phyloP scores from a whole-genome alignment of 2,113 vertebrate genomes.

The Blennius ocellaris region DNA sequence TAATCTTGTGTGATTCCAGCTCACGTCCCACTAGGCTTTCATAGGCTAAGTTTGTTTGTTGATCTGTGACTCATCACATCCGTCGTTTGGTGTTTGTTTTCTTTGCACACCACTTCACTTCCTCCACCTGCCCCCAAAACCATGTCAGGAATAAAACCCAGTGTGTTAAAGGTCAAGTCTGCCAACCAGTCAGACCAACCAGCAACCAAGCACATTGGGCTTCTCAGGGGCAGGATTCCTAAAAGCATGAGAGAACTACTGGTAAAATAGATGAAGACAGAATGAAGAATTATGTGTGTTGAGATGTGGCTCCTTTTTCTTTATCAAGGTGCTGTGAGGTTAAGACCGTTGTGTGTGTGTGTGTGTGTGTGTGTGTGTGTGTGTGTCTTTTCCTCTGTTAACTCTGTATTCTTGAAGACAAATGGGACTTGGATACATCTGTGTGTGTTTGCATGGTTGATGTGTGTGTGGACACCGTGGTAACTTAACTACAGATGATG shows the following conservation, averaged over 20 bases:
- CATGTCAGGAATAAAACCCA: constrained; percentile 52
- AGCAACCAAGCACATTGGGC: constrained; percentile 38
- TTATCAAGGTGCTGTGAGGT: constrained; percentile 29
- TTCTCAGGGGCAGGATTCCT: constrained; percentile 53
- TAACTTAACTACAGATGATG: constrained; percentile 24
- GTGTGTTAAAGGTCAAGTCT: constrained; percentile 62
- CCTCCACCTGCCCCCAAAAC: constrained; percentile 42
- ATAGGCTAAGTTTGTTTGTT: constrained; percentile 17
- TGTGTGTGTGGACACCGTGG: constrained; percentile 31
- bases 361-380: no score
- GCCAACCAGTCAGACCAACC: constrained; percentile 61
- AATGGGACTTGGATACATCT: constrained; percentile 26
- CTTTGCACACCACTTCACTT: constrained; percentile 47
- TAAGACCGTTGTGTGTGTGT: constrained; percentile 70
- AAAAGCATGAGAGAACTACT: constrained; percentile 56
- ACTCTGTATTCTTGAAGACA: constrained; percentile 68
- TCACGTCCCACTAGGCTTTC: constrained; percentile 4
- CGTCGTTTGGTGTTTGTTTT: constrained; percentile 63
- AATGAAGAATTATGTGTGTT: no score
- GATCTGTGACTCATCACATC: constrained; percentile 55
- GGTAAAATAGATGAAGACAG: constrained; percentile 30
- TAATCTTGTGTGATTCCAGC: constrained; percentile 15
- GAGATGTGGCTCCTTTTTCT: constrained; percentile 41
- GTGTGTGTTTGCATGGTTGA: constrained; percentile 26
- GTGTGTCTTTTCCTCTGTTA: constrained; percentile 64